Base-by-base conservation (phyloP, 2,888 invertebrate species). In the Apomyelois bistriatella region DNA sequence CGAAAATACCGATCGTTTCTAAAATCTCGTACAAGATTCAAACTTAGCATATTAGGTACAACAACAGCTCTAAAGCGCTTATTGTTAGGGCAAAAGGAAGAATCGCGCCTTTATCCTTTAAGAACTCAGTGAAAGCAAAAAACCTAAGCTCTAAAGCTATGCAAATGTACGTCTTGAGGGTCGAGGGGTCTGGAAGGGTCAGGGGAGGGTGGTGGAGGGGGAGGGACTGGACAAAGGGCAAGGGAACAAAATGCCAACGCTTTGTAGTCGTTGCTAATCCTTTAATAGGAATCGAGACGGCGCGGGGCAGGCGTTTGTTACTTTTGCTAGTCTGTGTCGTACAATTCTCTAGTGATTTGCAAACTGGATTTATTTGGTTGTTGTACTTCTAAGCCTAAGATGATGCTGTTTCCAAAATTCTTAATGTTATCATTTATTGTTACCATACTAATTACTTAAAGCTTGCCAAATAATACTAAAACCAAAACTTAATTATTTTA, bases 101-200 rank as follows among this genome's bases (percentile, higher is more conserved):
- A 70, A 69, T 64, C 61, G 69, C 70, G 65, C 65, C 76, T 81
- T 83, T 82, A 85, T 85, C 84, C 82, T 79, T 76, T 85, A 85
- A 85, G 83, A 82, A 80, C 75, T 73, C 68, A 74, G 75, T 64
- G 65, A 70, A 70, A 74, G 77, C 70, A 81, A 82, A 86, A 85
- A 86, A 80, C 68, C 83, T 85, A 79, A 86, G 81, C 81, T 74
- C 72, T 73, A 86, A 86, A 85, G 85, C 86, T 88, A 89, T 89
- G 88, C 86, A 89, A 89, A 89, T 89, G 80, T 83, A 77, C 77
- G 83, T 86, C 87, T 88, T 85, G 74, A 84, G 82, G 85, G 82
- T 76, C 73, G 71, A 66, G 64, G 67, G 64, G 67, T 60, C 57
- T 64, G 59, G 64, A 63, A 70, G 67, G 61, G 56, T 53, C 60